These are phyloP conservation scores for Diorhabda carinulata DNA, from an alignment of 1,140 invertebrate species.

Conservation along the genomic window DNA sequence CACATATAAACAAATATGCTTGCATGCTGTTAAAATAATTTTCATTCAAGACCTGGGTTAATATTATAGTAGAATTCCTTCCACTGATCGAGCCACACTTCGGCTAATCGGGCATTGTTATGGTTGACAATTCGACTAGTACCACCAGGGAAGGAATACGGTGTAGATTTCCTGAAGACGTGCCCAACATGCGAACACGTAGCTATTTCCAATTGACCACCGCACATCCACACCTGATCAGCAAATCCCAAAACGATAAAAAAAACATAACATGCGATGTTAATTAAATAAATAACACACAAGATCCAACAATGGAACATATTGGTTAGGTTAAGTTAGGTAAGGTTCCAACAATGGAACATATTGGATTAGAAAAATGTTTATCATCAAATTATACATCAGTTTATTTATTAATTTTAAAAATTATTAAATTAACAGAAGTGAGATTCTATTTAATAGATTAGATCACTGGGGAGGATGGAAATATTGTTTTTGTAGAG, in stretches of 20 bases:
- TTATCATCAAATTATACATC: too few relatives aligned
- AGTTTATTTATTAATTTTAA: too few relatives aligned
- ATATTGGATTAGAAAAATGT: too few relatives aligned
- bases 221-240: constrained; percentile 95
- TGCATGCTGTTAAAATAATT: constrained; percentile 22
- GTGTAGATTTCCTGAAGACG: constrained; percentile 98
- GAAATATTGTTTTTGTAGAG: too few relatives aligned
- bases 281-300: background rate
- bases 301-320: too few relatives aligned
- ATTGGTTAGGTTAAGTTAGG: too few relatives aligned
- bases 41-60: constrained; percentile 73
- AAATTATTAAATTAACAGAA: too few relatives aligned
- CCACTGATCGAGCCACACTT: constrained; percentile 98
- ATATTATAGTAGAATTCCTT: constrained; percentile 98
- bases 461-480: too few relatives aligned
- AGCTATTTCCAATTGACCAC: constrained; percentile 90
- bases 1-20: constrained; percentile 14
- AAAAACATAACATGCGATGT: constrained; percentile 14
- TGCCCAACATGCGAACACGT: constrained; percentile 98
- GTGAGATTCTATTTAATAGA: too few relatives aligned
- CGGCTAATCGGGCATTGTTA: constrained; percentile 93
- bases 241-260: background rate
- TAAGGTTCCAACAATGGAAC: too few relatives aligned
- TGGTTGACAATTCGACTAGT: constrained; percentile 97
- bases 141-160: constrained; percentile 98